These are phyloP conservation scores for Tenthredo livida DNA, from an alignment of 2,888 invertebrate genomes.

Conservation along the genomic window DNA sequence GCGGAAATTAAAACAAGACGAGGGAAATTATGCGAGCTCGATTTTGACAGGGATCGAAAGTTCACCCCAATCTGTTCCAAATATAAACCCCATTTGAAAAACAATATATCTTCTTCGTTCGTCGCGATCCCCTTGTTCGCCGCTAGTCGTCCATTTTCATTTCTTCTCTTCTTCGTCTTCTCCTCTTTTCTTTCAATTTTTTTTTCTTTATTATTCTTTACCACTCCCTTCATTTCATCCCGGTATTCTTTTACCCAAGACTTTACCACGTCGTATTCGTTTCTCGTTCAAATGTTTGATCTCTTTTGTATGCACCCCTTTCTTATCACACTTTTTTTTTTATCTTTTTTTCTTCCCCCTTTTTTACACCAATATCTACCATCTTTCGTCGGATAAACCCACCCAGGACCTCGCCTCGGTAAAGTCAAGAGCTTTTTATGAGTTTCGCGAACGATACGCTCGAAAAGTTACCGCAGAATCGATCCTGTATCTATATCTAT, in stretches of 20 bases:
- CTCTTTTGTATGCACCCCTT: constrained; percentile 49
- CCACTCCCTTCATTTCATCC: neutral
- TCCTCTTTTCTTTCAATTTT: neutral
- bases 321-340: constrained; percentile 40
- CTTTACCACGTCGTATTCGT: constrained; percentile 32
- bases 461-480: constrained; percentile 25
- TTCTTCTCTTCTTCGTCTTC: constrained; percentile 1
- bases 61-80: constrained; percentile 40
- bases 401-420: neutral
- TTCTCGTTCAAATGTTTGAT: constrained; percentile 46
- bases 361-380: constrained; percentile 40
- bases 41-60: neutral
- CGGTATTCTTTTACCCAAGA: neutral
- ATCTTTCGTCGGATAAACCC: constrained; percentile 15
- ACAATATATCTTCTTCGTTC: constrained; percentile 37
- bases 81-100: constrained; percentile 45
- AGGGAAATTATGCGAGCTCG: neutral
- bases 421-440: constrained; percentile 47
- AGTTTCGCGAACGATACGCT: constrained; percentile 27
- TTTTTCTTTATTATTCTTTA: neutral
- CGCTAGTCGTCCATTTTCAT: neutral
- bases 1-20: neutral
- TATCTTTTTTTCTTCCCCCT: neutral
- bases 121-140: constrained; percentile 18
- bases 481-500: constrained; percentile 26